These are phyloP conservation scores for Piaya cayana DNA, from an alignment of 2,113 vertebrate genomes.

Conservation along the genomic window DNA sequence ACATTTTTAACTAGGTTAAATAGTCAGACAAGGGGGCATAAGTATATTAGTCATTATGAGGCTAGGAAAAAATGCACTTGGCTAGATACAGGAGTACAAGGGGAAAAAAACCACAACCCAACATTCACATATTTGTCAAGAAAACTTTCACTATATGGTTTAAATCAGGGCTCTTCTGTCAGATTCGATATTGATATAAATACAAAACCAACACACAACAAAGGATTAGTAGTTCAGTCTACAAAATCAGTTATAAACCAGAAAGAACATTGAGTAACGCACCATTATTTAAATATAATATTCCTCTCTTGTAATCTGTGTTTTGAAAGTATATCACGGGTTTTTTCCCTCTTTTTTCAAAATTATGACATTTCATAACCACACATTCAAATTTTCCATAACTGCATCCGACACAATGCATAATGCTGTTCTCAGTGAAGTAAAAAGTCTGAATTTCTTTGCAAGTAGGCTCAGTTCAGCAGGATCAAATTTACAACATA, in stretches of 20 bases:
- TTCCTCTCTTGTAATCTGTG: neutral
- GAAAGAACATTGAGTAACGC: neutral
- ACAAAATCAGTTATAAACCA: neutral
- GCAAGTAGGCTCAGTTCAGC: neutral
- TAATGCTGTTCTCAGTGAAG: neutral
- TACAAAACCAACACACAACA: neutral
- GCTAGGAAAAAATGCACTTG: neutral
- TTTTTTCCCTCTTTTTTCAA: neutral
- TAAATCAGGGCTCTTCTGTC: neutral
- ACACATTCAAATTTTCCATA: neutral
- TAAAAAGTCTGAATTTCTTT: neutral
- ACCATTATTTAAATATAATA: neutral
- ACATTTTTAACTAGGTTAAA: neutral
- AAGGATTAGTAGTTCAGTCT: neutral
- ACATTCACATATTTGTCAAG: neutral
- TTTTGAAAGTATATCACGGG: neutral
- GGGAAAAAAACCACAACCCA: neutral
- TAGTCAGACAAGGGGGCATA: neutral
- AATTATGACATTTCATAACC: neutral
- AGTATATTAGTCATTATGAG: neutral
- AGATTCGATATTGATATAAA: neutral
- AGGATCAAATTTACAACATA: slow-evolving; percentile 21
- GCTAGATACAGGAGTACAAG: neutral
- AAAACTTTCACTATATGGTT: neutral
- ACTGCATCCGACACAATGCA: neutral